Evolutionary conservation across 2,113 vertebrate genomes (phyloP), one percentile per base, ranked within the genome.

Genomic region (Chiloscyllium plagiosum): DNA sequence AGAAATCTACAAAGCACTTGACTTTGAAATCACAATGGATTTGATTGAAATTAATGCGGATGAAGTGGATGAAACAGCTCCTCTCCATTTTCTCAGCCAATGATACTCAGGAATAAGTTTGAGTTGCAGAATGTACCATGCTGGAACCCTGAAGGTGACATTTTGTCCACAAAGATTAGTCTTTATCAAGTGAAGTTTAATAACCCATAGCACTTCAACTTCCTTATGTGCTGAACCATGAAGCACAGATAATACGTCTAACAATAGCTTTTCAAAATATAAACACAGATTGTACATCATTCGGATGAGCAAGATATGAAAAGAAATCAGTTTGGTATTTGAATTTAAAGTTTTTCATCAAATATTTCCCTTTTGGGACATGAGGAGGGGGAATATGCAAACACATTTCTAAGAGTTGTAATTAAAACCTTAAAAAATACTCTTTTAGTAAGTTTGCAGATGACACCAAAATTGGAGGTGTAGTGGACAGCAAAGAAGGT

Each of bases 131-230:
- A 37, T 68, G 61, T 24, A 93, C 5, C 33, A 93, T 20, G 2
- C 33, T 19, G n/a, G 17, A 65, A 65, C 56, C n/a, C 61, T 89
- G 65, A 37, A 37, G 89, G 89, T 66, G 89, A 93, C 89, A 10
- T 93, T 66, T 65, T 93, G 17, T 61, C 33, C 33, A 65, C 29
- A 37, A 66, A n/a, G 10, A 92, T 66, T 92, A 92, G 66, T 92
- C 89, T 92, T 92, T 66, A 66, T 66, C 89, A n/a, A 83, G 78
- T 92, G 56, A 92, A 66, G 17, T 33, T 66, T 92, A 92, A 93
- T 93, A 66, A 7, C 20, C 33, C 37, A 33, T 93, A 37, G 66
- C 56, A n/a, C 37, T 66, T 93, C 66, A 93, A 68, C 19, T 66
- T 93, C 33, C 26, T 22, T 2, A 65, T 61, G 61, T 66, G 89